Evolutionary conservation across 2,797 vertebrate genomes (phyloP), one percentile per base, ranked within the genome.

Genomic region (Steatocranus sp.): DNA sequence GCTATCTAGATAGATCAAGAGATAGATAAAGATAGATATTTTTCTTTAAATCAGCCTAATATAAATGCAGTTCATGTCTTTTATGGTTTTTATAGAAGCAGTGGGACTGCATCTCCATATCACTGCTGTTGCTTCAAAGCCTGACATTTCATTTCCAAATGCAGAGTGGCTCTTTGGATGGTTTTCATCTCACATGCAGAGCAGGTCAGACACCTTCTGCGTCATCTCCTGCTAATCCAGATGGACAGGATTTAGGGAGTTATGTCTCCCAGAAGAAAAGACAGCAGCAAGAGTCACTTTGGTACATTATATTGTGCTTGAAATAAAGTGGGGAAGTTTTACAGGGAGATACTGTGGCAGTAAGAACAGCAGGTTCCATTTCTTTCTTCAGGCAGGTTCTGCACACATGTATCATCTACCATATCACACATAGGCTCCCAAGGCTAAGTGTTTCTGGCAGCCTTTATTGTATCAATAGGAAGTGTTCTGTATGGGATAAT

Each of bases 391-490:
- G 77, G 84, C 86, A 38, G 78, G 23, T 75, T 48, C 70, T 83
- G 56, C 73, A 73, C 79, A 88, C 85, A 83, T 87, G 92, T 91
- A 91, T 91, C 89, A 77, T 90, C 85, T 87, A 88, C 48, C 78
- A 54, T 83, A 91, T 91, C 89, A 87, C 84, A 83, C 81, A 89
- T 76, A 83, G 83, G 82, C 85, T 92, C 78, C 87, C 80, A 80
- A 83, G 84, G 88, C 88, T 93, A 93, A 95, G 94, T 95, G 93
- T 91, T 94, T 91, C 85, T 93, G 93, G 92, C 94, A 93, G 89
- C 89, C 83, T 91, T 90, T 87, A 92, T 95, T 94, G 93, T 95
- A 94, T 93, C 91, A 93, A 94, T 92, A 93, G 94, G 92, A 96
- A 95, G 91, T 92, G 91, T 94, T 94, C 87, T 93, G 91, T 93